Conservation (phyloP, 2,113 vertebrate genomes). For the Bambusicola thoracicus region DNA sequence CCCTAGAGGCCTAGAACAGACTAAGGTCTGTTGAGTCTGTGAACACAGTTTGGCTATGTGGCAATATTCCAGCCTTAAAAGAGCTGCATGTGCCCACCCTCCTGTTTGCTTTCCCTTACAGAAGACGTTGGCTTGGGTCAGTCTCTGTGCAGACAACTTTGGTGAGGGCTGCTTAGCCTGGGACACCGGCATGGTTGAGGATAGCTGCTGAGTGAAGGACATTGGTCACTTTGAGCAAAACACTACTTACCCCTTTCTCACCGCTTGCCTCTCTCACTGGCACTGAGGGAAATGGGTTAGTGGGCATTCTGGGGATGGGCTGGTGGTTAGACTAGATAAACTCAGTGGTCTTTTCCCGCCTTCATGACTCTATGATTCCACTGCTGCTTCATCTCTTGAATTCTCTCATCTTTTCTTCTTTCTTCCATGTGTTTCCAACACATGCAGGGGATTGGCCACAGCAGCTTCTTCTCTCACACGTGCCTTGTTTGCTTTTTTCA, state of each 20-base stretch:
- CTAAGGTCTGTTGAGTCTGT: neutral
- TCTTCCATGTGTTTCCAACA: neutral
- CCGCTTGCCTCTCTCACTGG: constrained; percentile 14
- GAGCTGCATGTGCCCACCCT: neutral
- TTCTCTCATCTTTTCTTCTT: neutral
- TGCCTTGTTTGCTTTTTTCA: neutral
- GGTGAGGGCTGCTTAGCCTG: neutral
- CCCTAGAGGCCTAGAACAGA: neutral
- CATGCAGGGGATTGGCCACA: neutral
- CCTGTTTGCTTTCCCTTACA: neutral
- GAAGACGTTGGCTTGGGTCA: neutral
- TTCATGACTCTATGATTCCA: neutral
- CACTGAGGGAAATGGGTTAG: too few species aligned
- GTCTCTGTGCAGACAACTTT: neutral
- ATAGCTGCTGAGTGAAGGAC: constrained; percentile 38
- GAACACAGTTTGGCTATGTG: neutral
- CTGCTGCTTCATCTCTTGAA: neutral
- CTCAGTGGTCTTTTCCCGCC: neutral
- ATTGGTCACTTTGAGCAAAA: constrained; percentile 19
- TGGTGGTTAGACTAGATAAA: too few species aligned
- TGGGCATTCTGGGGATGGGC: too few species aligned
- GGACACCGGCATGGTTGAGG: neutral
- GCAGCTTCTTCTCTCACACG: neutral
- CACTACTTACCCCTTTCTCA: constrained; percentile 36
- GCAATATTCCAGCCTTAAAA: neutral